Base-by-base conservation (phyloP, 2,888 invertebrate genomes). In the Elysia crispata region DNA sequence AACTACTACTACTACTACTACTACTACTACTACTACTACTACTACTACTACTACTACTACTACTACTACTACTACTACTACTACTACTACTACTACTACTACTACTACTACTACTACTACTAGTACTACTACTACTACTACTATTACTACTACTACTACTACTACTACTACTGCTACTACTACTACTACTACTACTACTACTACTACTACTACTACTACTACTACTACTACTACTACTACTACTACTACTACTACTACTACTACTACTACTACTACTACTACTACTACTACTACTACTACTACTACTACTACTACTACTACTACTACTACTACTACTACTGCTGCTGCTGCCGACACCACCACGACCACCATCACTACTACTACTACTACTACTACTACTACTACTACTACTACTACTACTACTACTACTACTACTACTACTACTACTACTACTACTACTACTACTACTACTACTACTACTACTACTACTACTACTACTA, bases 331-430 rank as follows among this genome's bases (percentile, higher is more conserved):
- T 69, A 25, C 69, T 69, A 69, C 69, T 69, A 69, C 69, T 69
- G 30, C 69, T 69, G 8, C 8, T n/a, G n/a, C n/a, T n/a, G n/a
- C n/a, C n/a, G n/a, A n/a, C n/a, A n/a, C n/a, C n/a, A n/a, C n/a
- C n/a, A n/a, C n/a, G n/a, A n/a, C n/a, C n/a, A n/a, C n/a, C n/a
- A n/a, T n/a, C n/a, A n/a, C n/a, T n/a, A n/a, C n/a, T n/a, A n/a
- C n/a, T n/a, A n/a, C n/a, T n/a, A n/a, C 30, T 69, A 69, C 69
- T 69, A 69, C 69, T 69, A 25, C 30, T 69, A 25, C 69, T 69
- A 25, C 69, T 69, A 69, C 28, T 69, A 69, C 69, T 69, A 25
- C 69, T 69, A 69, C 69, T 69, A 69, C 69, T 69, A 25, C 69
- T 69, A 28, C 69, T 25, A 69, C 69, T 64, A 64, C 66, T 64